Evolutionary conservation across 2,888 invertebrate genomes (phyloP).

Genomic region (Zygothrica quintamaculata): DNA sequence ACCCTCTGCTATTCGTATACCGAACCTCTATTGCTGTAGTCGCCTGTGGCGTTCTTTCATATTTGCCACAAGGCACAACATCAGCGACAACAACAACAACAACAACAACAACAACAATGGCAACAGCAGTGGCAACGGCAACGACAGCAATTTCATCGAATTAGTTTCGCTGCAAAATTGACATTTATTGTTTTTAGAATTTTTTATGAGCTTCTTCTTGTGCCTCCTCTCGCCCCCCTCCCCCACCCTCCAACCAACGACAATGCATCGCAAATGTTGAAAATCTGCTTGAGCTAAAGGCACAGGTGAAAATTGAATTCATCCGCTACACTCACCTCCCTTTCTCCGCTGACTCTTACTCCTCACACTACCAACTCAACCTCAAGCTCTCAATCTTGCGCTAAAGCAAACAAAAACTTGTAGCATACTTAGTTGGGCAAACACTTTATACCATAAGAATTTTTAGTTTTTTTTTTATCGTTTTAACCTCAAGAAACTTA

Average conservation of each 20-base stretch:
- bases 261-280: constrained; percentile 14
- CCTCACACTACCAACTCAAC: too few relatives aligned
- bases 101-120: not conserved
- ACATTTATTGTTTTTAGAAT: constrained; percentile 74
- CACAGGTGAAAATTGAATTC: constrained; percentile 42
- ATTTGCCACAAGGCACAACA: constrained; percentile 34
- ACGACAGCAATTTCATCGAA: constrained; percentile 36
- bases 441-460: too few relatives aligned
- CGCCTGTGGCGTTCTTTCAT: constrained; percentile 39
- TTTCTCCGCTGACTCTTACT: too few relatives aligned
- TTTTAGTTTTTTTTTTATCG: too few relatives aligned
- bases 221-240: too few relatives aligned
- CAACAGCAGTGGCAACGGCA: not conserved
- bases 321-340: not conserved
- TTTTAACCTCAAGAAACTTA: too few relatives aligned
- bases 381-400: too few relatives aligned
- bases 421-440: too few relatives aligned
- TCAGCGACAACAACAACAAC: not conserved
- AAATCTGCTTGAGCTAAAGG: constrained; percentile 15
- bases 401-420: too few relatives aligned
- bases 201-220: constrained; percentile 69
- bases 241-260: too few relatives aligned
- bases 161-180: constrained; percentile 71
- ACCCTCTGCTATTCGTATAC: too few relatives aligned
- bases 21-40: constrained; percentile 12